Base-by-base conservation (phyloP, 1,140 invertebrate species). In the Polyergus mexicanus region DNA sequence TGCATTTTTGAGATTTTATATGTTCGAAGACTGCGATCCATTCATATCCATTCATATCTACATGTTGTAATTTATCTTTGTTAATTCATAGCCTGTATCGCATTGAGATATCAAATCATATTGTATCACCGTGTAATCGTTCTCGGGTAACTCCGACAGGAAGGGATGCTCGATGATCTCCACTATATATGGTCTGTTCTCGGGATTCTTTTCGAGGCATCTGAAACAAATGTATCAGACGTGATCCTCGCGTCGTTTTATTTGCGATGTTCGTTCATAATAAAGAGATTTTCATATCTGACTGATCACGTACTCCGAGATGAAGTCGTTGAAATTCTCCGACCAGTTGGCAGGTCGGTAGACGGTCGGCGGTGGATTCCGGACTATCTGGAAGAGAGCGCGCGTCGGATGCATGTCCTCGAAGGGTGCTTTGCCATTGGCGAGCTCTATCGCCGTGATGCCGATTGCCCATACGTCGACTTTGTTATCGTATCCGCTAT, bases 381-480 rank as follows among this genome's bases (percentile, higher is more conserved):
- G 95, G 0, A 98, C 96, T 68, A 98, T 98, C 94, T 98, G 98
- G 93, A 98, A 98, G 86, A 98, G 95, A 0, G 97, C 97, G 91
- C 98, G 95, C 0, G 98, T 98, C 0, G 98, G 98, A 95, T 98
- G 98, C 96, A 98, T 98, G 81, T 98, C 97, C 80, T 97, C 96
- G 86, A 97, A 97, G 0, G 98, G 98, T 0, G 98, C 97, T 91
- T 97, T 97, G 0, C 98, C 98, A 92, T 99, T 98, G 2, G 97
- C 98, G 86, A 99, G 94, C 95, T 99, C 98, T 90, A 99, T 98
- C 0, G 98, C 98, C 0, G 98, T 98, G 62, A 99, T 98, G 13
- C 99, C 98, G 60, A 99, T 91, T 3, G 98, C 97, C 98, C 98
- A 99, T n/a, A 99, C 97, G 94, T 99, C 98, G 41, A 96, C 96